Conservation (phyloP, 2,797 vertebrate species). For the Coendou prehensilis region DNA sequence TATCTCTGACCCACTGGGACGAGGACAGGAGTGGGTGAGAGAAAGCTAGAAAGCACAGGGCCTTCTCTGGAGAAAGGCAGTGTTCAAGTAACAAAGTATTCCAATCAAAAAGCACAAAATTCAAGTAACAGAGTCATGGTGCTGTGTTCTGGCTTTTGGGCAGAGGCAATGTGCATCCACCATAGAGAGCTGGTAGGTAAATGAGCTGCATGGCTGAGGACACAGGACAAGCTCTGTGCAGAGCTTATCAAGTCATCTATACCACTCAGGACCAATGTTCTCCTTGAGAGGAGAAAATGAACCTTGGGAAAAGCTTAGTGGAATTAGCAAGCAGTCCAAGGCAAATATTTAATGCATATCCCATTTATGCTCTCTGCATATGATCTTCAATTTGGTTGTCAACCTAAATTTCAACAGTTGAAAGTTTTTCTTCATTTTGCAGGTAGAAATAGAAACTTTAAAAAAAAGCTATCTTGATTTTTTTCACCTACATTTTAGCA, state of each 20-base stretch:
- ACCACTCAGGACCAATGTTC: neutral
- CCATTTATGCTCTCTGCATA: neutral
- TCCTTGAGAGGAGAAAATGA: neutral
- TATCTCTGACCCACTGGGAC: conserved; percentile 23
- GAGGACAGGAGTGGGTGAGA: neutral
- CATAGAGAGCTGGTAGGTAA: neutral
- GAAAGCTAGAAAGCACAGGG: neutral
- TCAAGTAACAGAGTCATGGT: conserved; percentile 70
- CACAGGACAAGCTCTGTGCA: fast-evolving
- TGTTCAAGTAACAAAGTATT: conserved; percentile 70
- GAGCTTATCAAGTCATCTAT: neutral
- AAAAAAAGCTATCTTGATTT: conserved; percentile 37
- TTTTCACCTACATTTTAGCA: conserved; percentile 49
- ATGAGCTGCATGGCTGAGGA: fast-evolving
- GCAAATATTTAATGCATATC: neutral
- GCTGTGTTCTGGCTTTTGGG: conserved; percentile 23
- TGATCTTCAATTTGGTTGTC: neutral
- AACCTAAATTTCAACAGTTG: conserved; percentile 42
- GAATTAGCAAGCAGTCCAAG: neutral
- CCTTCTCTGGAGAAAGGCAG: conserved; percentile 73
- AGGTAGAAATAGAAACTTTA: conserved; percentile 57
- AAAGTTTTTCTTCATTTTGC: conserved; percentile 56
- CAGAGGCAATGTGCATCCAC: neutral
- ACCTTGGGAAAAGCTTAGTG: neutral
- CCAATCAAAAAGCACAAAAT: conserved; percentile 53